Conservation (phyloP, 1,140 invertebrate species). For the Musca vetustissima region DNA sequence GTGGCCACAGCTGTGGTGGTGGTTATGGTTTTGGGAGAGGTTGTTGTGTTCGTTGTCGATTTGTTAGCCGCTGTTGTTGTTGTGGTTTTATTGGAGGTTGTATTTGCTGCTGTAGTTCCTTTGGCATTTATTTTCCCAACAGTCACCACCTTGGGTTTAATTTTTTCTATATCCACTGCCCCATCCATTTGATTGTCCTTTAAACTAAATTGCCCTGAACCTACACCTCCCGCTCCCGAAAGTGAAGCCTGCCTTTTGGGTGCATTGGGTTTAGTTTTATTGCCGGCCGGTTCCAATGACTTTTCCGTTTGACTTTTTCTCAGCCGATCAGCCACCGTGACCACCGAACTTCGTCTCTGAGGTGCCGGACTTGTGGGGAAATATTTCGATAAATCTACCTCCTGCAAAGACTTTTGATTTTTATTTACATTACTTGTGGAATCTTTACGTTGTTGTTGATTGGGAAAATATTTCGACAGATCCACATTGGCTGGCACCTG, state of each 20-base stretch:
- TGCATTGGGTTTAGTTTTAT: neutral
- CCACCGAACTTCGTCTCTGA: slow-evolving; percentile 40
- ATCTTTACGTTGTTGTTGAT: slow-evolving; percentile 47
- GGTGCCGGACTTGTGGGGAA: slow-evolving; percentile 50
- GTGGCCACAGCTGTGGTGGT: slow-evolving; percentile 12
- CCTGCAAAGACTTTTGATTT: slow-evolving; percentile 50
- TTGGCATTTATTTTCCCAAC: too few species aligned
- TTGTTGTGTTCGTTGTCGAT: too few species aligned
- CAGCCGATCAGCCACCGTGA: slow-evolving; percentile 44
- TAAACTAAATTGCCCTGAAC: slow-evolving; percentile 35
- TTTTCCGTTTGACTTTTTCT: slow-evolving; percentile 47
- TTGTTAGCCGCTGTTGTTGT: neutral
- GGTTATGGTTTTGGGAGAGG: neutral
- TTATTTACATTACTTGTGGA: slow-evolving; percentile 43
- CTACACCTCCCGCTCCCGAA: neutral
- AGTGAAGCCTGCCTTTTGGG: slow-evolving; percentile 23
- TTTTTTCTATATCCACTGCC: slow-evolving; percentile 46
- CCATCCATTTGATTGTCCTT: slow-evolving; percentile 51
- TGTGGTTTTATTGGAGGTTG: neutral
- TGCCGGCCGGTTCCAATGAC: slow-evolving; percentile 9
- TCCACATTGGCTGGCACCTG: slow-evolving; percentile 37
- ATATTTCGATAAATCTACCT: slow-evolving; percentile 51
- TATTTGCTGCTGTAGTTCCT: too few species aligned
- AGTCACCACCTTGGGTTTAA: slow-evolving; percentile 31
- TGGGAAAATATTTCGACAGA: slow-evolving; percentile 54